A percentile compares a stretch with the other conserved stretches of the same genome.
Evolutionary conservation across 2,797 vertebrate species (phyloP).

Genomic region (Columba guinea): DNA sequence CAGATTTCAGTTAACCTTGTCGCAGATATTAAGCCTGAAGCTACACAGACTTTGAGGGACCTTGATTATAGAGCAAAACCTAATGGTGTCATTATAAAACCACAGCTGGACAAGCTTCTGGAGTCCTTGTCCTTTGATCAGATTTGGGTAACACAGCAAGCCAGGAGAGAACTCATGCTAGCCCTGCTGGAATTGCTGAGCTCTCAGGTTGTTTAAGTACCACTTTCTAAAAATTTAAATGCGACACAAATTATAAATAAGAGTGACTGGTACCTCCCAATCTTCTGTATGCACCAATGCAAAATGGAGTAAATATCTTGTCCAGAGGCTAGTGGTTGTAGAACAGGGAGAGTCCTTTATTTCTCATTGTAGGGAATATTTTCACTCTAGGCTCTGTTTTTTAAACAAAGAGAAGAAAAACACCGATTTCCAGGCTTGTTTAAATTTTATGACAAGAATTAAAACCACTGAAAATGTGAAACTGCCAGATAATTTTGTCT

Average conservation of each 20-base stretch:
- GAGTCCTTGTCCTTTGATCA: constrained; percentile 77
- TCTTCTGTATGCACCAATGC: neutral
- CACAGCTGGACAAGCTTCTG: constrained; percentile 79
- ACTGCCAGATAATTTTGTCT: neutral
- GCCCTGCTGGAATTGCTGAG: constrained; percentile 43
- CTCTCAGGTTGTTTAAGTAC: constrained; percentile 47
- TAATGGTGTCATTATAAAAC: constrained; percentile 77
- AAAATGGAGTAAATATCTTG: neutral
- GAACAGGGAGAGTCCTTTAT: neutral
- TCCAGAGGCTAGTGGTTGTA: neutral
- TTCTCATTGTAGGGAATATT: neutral
- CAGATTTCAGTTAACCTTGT: constrained; percentile 84
- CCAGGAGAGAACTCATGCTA: constrained; percentile 43
- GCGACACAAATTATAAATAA: neutral
- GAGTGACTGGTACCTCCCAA: neutral
- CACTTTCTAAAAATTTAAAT: constrained; percentile 65
- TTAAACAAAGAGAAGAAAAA: neutral
- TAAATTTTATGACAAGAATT: neutral
- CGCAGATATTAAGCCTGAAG: constrained; percentile 77
- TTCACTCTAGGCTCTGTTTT: neutral
- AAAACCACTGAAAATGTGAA: neutral
- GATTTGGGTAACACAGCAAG: constrained; percentile 72
- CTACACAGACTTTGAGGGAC: constrained; percentile 76
- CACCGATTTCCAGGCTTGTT: neutral
- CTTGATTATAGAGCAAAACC: constrained; percentile 76